Conservation (phyloP, 1,140 invertebrate genomes). For the Hirudo medicinalis region DNA sequence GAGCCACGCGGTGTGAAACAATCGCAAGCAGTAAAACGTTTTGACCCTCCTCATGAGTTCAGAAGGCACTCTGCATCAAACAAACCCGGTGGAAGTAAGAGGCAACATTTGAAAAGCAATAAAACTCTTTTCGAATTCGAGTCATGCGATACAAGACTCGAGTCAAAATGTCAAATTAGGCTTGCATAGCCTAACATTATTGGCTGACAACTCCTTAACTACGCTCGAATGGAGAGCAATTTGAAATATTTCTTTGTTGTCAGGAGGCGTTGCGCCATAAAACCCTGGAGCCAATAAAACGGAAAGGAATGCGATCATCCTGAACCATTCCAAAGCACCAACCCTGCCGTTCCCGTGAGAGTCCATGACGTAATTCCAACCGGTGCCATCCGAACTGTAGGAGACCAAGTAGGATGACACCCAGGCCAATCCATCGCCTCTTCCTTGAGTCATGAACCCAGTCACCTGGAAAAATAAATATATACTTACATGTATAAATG, state of each 20-base stretch:
- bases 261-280: background rate
- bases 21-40: too few species aligned
- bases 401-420: constrained; percentile 45
- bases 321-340: constrained; percentile 21
- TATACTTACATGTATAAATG: background rate
- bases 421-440: constrained; percentile 46
- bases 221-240: background rate
- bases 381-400: constrained; percentile 45
- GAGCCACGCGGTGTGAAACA: too few species aligned
- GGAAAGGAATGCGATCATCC: too few species aligned
- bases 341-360: constrained; percentile 45
- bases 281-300: background rate
- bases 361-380: constrained; percentile 45
- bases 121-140: too few species aligned
- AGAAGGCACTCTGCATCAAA: too few species aligned
- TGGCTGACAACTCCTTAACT: background rate
- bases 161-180: background rate
- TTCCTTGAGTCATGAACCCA: constrained; percentile 46
- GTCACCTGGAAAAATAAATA: constrained; percentile 38
- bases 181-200: background rate
- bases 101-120: too few species aligned
- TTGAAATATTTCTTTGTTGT: background rate
- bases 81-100: too few species aligned
- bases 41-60: too few species aligned
- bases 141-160: too few species aligned